Base-by-base conservation (phyloP, 1,140 invertebrate species). In the Oedothorax gibbosus region DNA sequence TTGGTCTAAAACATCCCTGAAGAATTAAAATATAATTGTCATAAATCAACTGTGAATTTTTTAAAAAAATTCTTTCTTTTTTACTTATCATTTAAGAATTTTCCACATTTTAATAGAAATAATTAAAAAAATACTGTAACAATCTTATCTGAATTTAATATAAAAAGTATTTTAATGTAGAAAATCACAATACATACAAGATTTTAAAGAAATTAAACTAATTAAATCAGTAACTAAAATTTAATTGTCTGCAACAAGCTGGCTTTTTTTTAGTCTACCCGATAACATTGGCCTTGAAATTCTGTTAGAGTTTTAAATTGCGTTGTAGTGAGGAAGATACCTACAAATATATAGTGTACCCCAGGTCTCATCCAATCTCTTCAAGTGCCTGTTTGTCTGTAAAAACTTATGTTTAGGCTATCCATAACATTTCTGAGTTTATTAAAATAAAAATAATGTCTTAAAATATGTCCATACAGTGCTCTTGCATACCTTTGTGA, bases 1-100 rank as follows among this genome's bases (percentile, higher is more conserved):
- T 60, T 1, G 49, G 35, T 51, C 12, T 62, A 50, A 18, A 62
- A 64, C 75, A 77, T 51, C 75, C 75, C 75, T 77, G 49, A 14
- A 51, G 20, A 64, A 75, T 18, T 3, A 6, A 1, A 14, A 49
- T 60, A 8, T 72, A 15, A 54, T 54, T 54, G 7, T n/a, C 51
- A 54, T 14, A 0, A 4, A n/a, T 4, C 35, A 20, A 20, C 54
- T n/a, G 8, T 18, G n/a, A 53, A 53, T 53, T 7, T 35, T 51
- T 54, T n/a, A 18, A 51, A n/a, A 72, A n/a, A 53, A 6, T 9
- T 18, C 2, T 5, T 35, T 35, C 5, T 35, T 35, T 35, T 35
- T 35, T 2, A 35, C 1, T 35, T 35, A 35, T 35, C 35, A 18
- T n/a, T 18, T 18, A 72, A 72, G 20, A 9, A 53, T 51, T 9